These are phyloP conservation scores for Tiliqua scincoides DNA, from an alignment of 2,113 vertebrate species.

Conservation along the genomic window DNA sequence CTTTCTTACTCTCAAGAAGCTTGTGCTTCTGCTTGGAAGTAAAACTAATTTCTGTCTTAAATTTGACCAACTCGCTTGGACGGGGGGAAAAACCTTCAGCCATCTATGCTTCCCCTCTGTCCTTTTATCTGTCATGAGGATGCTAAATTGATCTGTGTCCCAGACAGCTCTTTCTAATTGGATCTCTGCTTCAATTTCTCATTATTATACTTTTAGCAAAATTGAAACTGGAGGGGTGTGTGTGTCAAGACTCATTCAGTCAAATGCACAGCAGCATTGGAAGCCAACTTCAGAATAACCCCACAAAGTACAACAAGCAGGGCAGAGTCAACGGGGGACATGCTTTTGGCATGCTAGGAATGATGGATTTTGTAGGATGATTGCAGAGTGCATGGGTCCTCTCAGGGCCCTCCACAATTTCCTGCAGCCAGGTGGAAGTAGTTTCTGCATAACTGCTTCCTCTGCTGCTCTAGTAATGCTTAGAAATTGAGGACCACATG, in stretches of 20 bases:
- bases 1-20: neutral
- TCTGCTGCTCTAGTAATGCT: neutral
- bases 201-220: constrained; percentile 8
- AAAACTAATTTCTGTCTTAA: constrained; percentile 1
- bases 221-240: constrained; percentile 43
- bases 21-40: neutral
- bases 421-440: neutral
- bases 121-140: neutral
- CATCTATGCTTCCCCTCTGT: neutral
- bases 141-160: neutral
- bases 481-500: too few species aligned
- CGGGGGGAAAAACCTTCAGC: neutral
- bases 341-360: constrained; percentile 31
- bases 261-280: constrained; percentile 16
- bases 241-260: constrained; percentile 44
- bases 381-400: neutral
- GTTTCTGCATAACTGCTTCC: neutral
- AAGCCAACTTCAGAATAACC: constrained; percentile 42
- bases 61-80: neutral
- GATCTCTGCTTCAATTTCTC: neutral
- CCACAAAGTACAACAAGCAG: constrained; percentile 14
- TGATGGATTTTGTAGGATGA: neutral
- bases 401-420: neutral
- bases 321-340: neutral
- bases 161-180: constrained; percentile 21